Base-by-base conservation (phyloP, 2,888 invertebrate species). In the Celastrina argiolus region DNA sequence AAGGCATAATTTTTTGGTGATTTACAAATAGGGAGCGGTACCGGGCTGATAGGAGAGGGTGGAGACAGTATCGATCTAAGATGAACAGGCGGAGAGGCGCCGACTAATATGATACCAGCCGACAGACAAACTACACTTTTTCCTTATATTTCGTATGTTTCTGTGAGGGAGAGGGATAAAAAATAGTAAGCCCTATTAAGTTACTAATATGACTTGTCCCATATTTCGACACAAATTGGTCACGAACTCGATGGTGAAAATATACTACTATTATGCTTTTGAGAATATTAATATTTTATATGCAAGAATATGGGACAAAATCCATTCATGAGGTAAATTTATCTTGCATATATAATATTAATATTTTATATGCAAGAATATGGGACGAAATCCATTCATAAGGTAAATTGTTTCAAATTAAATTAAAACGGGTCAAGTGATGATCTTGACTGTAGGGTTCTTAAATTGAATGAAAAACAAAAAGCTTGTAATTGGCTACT, bases 51-150 rank as follows among this genome's bases (percentile, higher is more conserved):
- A 51, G 22, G 10, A 51, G 78, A 76, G 82, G 80, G 79, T 76
- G 81, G 81, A 83, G 81, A 81, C 81, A 81, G 85, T 88, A 88
- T 88, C 83, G 88, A 88, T 87, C 85, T 82, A 74, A 79, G 80
- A 78, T 75, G 78, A 76, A 77, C 79, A 76, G 78, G 74, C 77
- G 75, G 68, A 69, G 70, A 74, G 75, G 74, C 77, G 77, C 74
- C 76, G 72, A 63, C 71, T 51, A 26, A 67, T 68, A 70, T 70
- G 77, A 75, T 70, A 69, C 68, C 69, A n/a, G n/a, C 41, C 12
- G 51, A 26, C 51, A 51, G 51, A 18, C 45, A 45, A 51, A 51
- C 51, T 51, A 51, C 22, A 26, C 12, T 51, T 51, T 51, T 51
- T 22, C 51, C 26, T 5, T 26, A 51, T 26, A 51, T 22, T 16